These are phyloP conservation scores for Enteromius treurensis DNA, from an alignment of 2,797 vertebrate genomes.

Conservation along the genomic window DNA sequence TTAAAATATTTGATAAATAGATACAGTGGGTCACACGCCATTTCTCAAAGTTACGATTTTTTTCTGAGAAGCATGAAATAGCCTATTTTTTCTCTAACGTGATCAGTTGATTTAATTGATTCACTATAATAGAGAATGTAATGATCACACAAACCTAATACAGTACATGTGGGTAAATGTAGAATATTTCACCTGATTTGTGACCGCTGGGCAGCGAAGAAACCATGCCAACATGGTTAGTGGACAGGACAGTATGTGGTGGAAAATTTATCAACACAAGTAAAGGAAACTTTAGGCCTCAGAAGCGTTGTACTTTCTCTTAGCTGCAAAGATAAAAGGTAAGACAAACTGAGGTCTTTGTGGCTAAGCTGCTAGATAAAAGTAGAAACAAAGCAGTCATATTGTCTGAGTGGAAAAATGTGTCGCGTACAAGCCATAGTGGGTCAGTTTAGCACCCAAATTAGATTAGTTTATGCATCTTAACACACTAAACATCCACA, in stretches of 20 bases:
- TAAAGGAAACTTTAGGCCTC: conserved; percentile 46
- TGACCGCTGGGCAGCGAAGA: not conserved
- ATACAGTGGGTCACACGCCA: not conserved
- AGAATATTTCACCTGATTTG: not conserved
- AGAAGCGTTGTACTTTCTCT: conserved; percentile 17
- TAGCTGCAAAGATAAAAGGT: conserved; percentile 3
- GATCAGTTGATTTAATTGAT: not conserved
- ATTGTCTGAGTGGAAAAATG: conserved; percentile 47
- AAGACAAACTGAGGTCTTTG: conserved; percentile 34
- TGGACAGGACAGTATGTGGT: conserved; percentile 31
- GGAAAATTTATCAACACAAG: conserved; percentile 28
- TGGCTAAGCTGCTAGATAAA: conserved; percentile 44
- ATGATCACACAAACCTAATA: conserved; percentile 11
- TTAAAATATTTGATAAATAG: not conserved
- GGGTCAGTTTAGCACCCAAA: conserved; percentile 1
- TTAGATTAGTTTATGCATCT: not conserved
- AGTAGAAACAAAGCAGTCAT: conserved; percentile 35
- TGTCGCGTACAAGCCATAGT: not conserved
- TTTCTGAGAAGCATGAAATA: not conserved
- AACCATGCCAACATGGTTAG: conserved; percentile 1
- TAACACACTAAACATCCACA: not conserved
- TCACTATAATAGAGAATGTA: not conserved
- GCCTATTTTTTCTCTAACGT: not conserved
- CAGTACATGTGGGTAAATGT: conserved; percentile 9
- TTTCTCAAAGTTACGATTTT: not conserved